Conservation (phyloP, 1,140 invertebrate species). For the Hypsibius dujardini region DNA sequence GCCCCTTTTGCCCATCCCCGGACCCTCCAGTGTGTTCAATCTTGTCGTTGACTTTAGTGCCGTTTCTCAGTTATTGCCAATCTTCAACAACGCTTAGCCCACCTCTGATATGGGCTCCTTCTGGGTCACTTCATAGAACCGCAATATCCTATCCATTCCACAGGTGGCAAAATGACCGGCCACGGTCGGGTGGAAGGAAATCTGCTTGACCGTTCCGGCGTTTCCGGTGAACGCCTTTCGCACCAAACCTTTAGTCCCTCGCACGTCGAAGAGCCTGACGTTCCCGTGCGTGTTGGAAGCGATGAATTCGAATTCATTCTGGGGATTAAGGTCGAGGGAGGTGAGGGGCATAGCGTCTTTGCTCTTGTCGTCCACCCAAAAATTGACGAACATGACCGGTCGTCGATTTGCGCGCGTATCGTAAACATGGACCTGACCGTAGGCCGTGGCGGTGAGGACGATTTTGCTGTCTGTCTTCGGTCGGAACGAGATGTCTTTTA, state of each 20-base stretch:
- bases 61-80: too few species aligned
- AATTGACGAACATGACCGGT: background rate
- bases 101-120: background rate
- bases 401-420: background rate
- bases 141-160: background rate
- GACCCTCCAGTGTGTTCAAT: too few species aligned
- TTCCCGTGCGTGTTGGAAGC: background rate
- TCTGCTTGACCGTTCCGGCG: background rate
- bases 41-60: too few species aligned
- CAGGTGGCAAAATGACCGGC: background rate
- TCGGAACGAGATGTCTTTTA: background rate
- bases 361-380: background rate
- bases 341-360: background rate
- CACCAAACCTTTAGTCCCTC: constrained; percentile 3
- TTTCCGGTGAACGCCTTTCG: background rate
- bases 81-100: too few species aligned
- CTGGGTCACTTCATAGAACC: background rate
- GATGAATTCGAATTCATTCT: background rate
- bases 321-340: constrained; percentile 5
- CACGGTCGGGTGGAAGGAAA: background rate
- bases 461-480: background rate
- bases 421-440: background rate
- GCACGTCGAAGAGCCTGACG: background rate
- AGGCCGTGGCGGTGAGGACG: constrained; percentile 7
- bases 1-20: too few species aligned